These are phyloP conservation scores for Platichthys flesus DNA, from an alignment of 2,113 vertebrate species.

Conservation along the genomic window DNA sequence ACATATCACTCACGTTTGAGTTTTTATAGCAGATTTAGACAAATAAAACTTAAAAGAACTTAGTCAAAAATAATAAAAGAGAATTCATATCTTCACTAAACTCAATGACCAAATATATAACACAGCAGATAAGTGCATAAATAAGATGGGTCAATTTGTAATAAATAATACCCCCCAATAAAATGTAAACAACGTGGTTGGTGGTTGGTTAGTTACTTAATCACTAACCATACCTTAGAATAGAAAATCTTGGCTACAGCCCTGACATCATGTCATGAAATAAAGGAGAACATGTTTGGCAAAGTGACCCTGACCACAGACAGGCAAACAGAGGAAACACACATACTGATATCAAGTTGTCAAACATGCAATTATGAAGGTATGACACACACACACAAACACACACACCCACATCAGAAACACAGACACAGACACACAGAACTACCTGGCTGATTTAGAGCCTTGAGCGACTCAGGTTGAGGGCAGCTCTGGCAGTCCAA, in stretches of 20 bases:
- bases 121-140: too few relatives aligned
- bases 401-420: not conserved
- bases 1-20: not conserved
- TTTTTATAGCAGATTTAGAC: not conserved
- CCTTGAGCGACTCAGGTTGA: slow-evolving; percentile 62
- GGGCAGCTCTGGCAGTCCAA: slow-evolving; percentile 68
- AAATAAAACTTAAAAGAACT: not conserved
- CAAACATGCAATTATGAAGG: not conserved
- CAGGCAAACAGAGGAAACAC: not conserved
- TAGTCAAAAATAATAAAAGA: too few relatives aligned
- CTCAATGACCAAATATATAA: too few relatives aligned
- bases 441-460: slow-evolving; percentile 59
- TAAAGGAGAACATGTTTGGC: not conserved
- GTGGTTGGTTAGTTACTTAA: too few relatives aligned
- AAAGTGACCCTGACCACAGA: not conserved
- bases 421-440: slow-evolving; percentile 27
- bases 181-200: too few relatives aligned
- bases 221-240: too few relatives aligned
- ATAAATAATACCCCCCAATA: too few relatives aligned
- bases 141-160: too few relatives aligned
- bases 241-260: too few relatives aligned
- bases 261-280: too few relatives aligned
- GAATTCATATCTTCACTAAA: too few relatives aligned
- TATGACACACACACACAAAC: slow-evolving; percentile 8
- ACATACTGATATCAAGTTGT: slow-evolving; percentile 14